Evolutionary conservation across 1,140 invertebrate species (phyloP), one percentile per base, ranked within the genome.

Genomic region (Spodoptera litura): DNA sequence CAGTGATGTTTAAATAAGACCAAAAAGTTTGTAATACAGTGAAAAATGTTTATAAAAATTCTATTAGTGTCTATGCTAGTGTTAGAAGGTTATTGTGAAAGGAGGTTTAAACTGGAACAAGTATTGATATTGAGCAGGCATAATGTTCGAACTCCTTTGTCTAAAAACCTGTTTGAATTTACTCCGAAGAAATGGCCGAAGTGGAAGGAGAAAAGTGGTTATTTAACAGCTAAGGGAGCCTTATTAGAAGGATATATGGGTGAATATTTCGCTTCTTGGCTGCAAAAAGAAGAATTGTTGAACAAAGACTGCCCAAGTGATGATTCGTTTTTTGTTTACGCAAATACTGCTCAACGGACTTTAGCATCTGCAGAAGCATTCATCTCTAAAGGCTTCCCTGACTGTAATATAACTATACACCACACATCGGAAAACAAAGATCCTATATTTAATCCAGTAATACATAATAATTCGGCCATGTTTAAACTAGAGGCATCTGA

Each of bases 211-310:
- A 86, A 87, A 70, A 85, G 80, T 49, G 93, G 93, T 8, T 84
- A 80, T 80, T 85, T 94, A 11, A 94, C 93, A n/a, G 78, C 87
- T 35, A 93, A 90, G 84, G 93, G 93, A 15, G 81, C 77, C 25
- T 49, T 87, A 10, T 74, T 94, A 44, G 91, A 93, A 87, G 84
- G 88, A n/a, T 90, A 81, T 53, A 92, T 93, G 91, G 93, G 88
- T 15, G 75, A 78, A 55, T 94, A 86, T 83, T 88, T 94, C 38
- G 66, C 82, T 15, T 31, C 71, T 35, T 92, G 91, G 89, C 59
- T 93, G 25, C 76, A 72, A 55, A 56, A 86, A 64, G 73, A 88
- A 81, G 81, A 73, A 6, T 27, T 93, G 9, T 56, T 91, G n/a
- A 8, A 76, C 1, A 52, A 76, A 31, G 20, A 55, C 0, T 94